Evolutionary conservation across 35 echinoderm and acorn worm species (phyloP).

Genomic region (Heliocidaris erythrogramma): DNA sequence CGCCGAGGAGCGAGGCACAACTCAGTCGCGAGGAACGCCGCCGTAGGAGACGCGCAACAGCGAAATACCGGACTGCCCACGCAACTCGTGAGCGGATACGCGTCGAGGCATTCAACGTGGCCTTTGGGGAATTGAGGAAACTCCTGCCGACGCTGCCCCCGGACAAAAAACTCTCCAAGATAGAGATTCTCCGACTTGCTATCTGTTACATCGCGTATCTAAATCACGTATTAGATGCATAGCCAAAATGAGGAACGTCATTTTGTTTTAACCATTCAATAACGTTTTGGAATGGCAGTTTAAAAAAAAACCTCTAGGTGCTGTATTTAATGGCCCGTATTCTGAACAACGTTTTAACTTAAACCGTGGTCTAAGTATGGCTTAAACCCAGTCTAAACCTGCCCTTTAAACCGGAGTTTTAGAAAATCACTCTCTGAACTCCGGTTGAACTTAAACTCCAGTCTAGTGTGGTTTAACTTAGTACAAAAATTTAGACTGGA

Average conservation of each 20-base stretch:
- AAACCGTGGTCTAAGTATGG: too few relatives aligned
- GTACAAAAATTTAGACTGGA: too few relatives aligned
- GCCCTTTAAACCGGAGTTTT: too few relatives aligned
- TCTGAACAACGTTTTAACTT: too few relatives aligned
- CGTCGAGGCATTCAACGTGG: constrained; percentile 93
- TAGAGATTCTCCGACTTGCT: constrained; percentile 91
- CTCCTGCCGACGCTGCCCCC: constrained; percentile 88
- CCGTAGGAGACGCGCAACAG: constrained; percentile 75
- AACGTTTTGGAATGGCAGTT: too few relatives aligned
- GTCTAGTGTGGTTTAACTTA: too few relatives aligned
- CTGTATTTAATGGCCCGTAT: too few relatives aligned
- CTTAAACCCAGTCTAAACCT: too few relatives aligned
- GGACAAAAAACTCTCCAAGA: constrained; percentile 93
- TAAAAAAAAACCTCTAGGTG: too few relatives aligned
- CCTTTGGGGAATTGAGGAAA: constrained; percentile 85
- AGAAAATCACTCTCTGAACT: too few relatives aligned
- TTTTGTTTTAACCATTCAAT: too few relatives aligned
- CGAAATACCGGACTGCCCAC: constrained; percentile 94
- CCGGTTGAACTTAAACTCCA: too few relatives aligned
- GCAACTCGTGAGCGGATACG: constrained; percentile 87
- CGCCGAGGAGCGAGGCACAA: constrained; percentile 61
- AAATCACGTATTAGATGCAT: constrained; percentile 92
- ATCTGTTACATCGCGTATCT: constrained; percentile 98
- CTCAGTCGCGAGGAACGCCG: constrained; percentile 83
- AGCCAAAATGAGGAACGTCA: neutral